Conservation (phyloP, 2,888 invertebrate species). For the Drosophila neonasuta region DNA sequence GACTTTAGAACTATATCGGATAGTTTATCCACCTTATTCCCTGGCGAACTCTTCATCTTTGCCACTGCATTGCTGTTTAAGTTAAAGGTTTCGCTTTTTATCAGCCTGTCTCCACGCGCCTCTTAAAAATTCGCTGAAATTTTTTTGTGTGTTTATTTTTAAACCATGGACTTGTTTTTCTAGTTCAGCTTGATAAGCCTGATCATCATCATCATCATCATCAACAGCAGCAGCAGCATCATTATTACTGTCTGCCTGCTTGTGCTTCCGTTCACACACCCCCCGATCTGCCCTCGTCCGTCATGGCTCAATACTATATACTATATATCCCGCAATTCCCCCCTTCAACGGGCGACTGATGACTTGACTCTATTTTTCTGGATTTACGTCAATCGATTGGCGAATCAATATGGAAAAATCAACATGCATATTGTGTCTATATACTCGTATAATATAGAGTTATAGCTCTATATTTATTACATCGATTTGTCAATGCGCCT, state of each 20-base stretch:
- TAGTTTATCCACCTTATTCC: constrained; percentile 13
- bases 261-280: constrained; percentile 23
- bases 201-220: constrained; percentile 48
- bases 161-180: constrained; percentile 72
- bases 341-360: constrained; percentile 16
- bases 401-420: constrained; percentile 34
- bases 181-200: constrained; percentile 70
- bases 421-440: constrained; percentile 14
- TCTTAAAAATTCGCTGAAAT: constrained; percentile 36
- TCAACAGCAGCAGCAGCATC: constrained; percentile 22
- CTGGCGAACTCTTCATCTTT: not conserved
- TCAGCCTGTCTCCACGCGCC: constrained; percentile 31
- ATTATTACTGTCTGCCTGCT: constrained; percentile 42
- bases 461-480: constrained; percentile 21
- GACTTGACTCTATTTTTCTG: constrained; percentile 44
- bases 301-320: not conserved
- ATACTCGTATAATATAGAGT: constrained; percentile 6
- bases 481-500: constrained; percentile 19
- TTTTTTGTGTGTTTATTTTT: constrained; percentile 61
- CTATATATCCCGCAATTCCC: not conserved
- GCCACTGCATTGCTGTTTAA: not conserved
- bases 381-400: constrained; percentile 58
- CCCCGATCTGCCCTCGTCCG: constrained; percentile 1
- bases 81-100: constrained; percentile 12
- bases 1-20: not conserved